Evolutionary conservation across 2,113 vertebrate genomes (phyloP).

Genomic region (Agapornis roseicollis): DNA sequence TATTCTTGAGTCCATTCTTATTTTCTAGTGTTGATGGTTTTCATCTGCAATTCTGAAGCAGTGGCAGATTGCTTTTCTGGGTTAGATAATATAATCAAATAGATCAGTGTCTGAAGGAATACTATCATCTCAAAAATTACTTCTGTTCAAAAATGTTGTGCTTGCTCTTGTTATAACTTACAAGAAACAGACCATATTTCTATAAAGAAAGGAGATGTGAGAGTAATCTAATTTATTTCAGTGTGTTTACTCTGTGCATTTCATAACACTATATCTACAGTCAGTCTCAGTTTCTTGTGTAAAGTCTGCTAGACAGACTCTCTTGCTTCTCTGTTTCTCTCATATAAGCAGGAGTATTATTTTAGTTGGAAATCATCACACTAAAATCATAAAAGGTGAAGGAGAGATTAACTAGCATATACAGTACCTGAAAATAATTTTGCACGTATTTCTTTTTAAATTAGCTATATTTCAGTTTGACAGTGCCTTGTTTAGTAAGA

Average conservation of each 20-base stretch:
- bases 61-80: background rate
- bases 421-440: background rate
- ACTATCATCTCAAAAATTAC: background rate
- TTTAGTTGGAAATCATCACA: background rate
- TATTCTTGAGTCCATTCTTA: background rate
- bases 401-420: background rate
- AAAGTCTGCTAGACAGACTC: background rate
- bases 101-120: conserved; percentile 22
- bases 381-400: background rate
- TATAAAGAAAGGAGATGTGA: background rate
- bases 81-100: conserved; percentile 20
- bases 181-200: background rate
- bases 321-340: background rate
- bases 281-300: background rate
- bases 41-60: conserved; percentile 18
- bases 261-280: background rate
- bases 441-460: background rate
- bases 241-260: background rate
- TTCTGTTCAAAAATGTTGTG: background rate
- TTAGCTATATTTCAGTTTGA: background rate
- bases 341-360: background rate
- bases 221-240: conserved; percentile 13
- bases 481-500: background rate
- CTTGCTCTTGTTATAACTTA: background rate
- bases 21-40: conserved; percentile 4